Evolutionary conservation across 2,797 vertebrate species (phyloP), one percentile per base, ranked within the genome.

Genomic region (Lutjanus argentimaculatus): DNA sequence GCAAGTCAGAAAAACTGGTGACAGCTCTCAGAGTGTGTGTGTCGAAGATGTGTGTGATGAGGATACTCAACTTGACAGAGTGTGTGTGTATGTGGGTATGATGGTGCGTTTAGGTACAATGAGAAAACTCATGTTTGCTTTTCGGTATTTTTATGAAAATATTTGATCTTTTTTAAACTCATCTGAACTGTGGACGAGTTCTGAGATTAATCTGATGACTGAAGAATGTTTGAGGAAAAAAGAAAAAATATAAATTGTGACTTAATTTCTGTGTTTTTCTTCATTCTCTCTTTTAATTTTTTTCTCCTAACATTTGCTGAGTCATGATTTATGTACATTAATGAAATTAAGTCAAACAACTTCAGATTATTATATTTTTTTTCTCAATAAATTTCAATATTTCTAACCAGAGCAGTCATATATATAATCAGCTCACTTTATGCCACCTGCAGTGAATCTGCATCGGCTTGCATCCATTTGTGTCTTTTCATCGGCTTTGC

Each of bases 1-100:
- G 65, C 57, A 8, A 80, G n/a, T 82, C 70, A 58, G 72, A 68
- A n/a, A 64, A 73, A 61, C 42, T 46, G 65, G 48, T 83, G 83
- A 82, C 69, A 73, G 71, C 72, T 79, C 68, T 12, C 58, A 42
- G 46, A 36, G 67, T 63, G 72, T 75, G 71, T 62, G 75, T 56
- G 56, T 25, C 25, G 4, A 30, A 30, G 25, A 30, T 30, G 45
- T 8, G 61, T 14, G 55, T 56, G 67, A 14, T 46, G 13, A 2
- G 45, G 11, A 12, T 46, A 14, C 45, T 46, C 10, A 12, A 46
- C 45, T 46, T 46, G 8, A 43, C 42, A 43, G 45, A 30, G 43
- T 45, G 43, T 45, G 43, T 42, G 40, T 42, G 40, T 49, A 14
- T 49, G 9, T 51, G 15, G 6, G 49, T 17, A 30, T 51, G 43